Evolutionary conservation across 2,888 invertebrate genomes (phyloP).

Genomic region (Catocala fraxini): DNA sequence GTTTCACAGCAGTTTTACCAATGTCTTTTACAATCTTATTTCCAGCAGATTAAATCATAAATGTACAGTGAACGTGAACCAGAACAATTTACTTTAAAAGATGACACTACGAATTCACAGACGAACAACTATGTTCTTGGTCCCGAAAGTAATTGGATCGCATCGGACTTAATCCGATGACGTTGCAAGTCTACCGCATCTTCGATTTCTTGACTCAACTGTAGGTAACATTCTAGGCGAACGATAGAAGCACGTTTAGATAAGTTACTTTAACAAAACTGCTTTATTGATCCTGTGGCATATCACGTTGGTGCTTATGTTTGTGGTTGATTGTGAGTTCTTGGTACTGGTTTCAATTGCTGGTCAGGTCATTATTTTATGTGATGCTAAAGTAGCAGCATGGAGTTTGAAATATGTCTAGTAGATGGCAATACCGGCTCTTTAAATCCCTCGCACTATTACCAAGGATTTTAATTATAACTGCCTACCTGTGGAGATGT

Average conservation of each 20-base stretch:
- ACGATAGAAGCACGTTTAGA: not conserved
- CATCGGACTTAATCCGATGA: not conserved
- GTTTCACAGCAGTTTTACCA: no score
- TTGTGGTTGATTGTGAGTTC: no score
- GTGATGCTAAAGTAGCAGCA: no score
- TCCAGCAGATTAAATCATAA: not conserved
- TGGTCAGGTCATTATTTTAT: no score
- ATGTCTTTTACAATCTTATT: not conserved
- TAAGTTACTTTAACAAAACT: not conserved
- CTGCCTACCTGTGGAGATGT: no score
- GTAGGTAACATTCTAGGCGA: not conserved
- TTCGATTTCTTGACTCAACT: constrained; percentile 2
- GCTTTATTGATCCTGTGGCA: no score
- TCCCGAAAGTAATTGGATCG: constrained; percentile 7
- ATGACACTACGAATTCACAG: not conserved
- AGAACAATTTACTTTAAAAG: not conserved
- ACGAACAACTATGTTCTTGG: constrained; percentile 4
- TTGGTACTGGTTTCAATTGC: no score
- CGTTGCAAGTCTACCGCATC: constrained; percentile 2
- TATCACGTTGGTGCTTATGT: no score
- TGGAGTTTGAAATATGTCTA: no score
- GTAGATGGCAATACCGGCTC: no score
- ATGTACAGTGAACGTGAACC: not conserved
- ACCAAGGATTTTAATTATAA: no score
- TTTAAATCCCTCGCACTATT: no score